A percentile compares a stretch with the other conserved stretches of the same genome.
These are phyloP conservation scores for Sorex fumeus DNA, from an alignment of 2,113 vertebrate genomes.

Conservation along the genomic window DNA sequence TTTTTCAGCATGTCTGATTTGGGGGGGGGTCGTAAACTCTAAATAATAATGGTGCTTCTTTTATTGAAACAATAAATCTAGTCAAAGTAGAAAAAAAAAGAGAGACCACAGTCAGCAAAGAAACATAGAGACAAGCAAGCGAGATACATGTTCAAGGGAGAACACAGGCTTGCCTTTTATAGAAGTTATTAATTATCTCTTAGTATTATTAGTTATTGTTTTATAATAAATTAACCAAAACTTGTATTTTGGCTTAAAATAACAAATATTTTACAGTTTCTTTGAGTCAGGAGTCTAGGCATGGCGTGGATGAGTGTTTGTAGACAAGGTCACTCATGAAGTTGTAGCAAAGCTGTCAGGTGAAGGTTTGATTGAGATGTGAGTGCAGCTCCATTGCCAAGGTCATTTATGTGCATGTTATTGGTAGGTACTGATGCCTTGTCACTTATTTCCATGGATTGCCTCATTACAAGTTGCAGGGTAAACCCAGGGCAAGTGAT, in stretches of 20 bases:
- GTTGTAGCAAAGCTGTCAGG: neutral
- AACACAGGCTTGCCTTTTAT: too few relatives aligned
- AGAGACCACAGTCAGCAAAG: too few relatives aligned
- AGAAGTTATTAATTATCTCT: neutral
- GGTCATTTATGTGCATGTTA: neutral
- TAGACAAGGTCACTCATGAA: neutral
- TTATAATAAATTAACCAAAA: conserved; percentile 32
- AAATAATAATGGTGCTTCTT: too few relatives aligned
- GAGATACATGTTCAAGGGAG: too few relatives aligned
- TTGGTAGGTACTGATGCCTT: neutral
- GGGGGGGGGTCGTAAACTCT: too few relatives aligned
- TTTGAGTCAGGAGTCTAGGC: neutral
- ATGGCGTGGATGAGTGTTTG: neutral
- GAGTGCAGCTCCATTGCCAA: neutral
- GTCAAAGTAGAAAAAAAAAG: too few relatives aligned
- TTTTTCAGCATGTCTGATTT: too few relatives aligned
- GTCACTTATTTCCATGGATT: neutral
- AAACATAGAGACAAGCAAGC: too few relatives aligned
- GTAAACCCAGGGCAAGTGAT: neutral
- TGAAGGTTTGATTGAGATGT: neutral
- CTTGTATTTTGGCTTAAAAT: conserved; percentile 6
- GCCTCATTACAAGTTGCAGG: neutral
- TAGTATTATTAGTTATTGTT: neutral
- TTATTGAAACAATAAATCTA: too few relatives aligned
- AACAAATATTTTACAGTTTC: neutral